Evolutionary conservation across 2,888 invertebrate genomes (phyloP).

Genomic region (Cheilosia scutellata): DNA sequence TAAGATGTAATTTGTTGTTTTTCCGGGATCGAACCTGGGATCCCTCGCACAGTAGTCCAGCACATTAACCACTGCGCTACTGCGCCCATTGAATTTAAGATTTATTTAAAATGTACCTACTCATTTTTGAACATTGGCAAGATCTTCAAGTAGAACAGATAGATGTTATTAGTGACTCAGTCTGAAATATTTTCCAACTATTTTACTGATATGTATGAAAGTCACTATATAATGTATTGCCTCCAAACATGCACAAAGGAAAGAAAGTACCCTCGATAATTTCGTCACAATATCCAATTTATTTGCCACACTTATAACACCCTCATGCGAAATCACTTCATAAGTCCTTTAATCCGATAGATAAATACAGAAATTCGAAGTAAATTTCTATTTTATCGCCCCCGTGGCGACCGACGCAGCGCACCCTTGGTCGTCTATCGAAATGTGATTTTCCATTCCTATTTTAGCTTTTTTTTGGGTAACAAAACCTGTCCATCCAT

Average conservation of each 20-base stretch:
- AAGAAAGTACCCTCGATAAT: background rate
- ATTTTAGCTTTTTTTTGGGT: slow-evolving; percentile 1
- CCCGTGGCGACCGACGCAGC: slow-evolving; percentile 22
- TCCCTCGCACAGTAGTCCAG: too few relatives aligned
- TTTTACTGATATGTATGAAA: too few relatives aligned
- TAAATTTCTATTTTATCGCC: slow-evolving; percentile 59
- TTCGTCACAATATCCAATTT: slow-evolving; percentile 16
- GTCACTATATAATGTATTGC: background rate
- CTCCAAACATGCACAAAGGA: background rate
- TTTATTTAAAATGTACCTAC: too few relatives aligned
- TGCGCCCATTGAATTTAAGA: too few relatives aligned
- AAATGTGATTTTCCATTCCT: background rate
- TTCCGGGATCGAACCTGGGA: too few relatives aligned
- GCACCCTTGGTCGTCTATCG: background rate
- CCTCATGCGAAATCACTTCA: slow-evolving; percentile 45
- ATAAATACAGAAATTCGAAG: slow-evolving; percentile 48
- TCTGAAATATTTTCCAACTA: too few relatives aligned
- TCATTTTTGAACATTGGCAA: too few relatives aligned
- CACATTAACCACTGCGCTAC: too few relatives aligned
- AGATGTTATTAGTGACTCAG: too few relatives aligned
- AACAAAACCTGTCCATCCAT: slow-evolving; percentile 68
- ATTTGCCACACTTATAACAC: slow-evolving; percentile 31
- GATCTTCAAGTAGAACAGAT: too few relatives aligned
- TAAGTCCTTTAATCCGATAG: slow-evolving; percentile 46
- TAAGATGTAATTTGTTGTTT: too few relatives aligned